Evolutionary conservation across 2,888 invertebrate species (phyloP).

Genomic region (Psylliodes chrysocephalus): DNA sequence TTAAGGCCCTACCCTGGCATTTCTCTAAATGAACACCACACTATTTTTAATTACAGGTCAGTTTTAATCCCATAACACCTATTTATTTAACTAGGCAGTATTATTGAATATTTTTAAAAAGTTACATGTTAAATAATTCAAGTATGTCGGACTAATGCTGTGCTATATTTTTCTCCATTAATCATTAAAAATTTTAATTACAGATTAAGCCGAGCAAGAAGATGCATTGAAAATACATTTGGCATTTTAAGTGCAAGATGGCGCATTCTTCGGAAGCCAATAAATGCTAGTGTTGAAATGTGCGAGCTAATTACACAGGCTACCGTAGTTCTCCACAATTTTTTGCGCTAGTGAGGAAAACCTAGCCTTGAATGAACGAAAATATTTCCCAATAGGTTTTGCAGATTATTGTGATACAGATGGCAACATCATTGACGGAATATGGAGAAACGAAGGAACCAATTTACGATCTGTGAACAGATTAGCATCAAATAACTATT

Average conservation of each 20-base stretch:
- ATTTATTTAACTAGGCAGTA: too few species aligned
- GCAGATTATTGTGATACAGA: slow-evolving; percentile 4
- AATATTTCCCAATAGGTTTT: slow-evolving; percentile 19
- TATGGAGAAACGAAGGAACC: neutral
- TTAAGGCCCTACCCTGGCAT: slow-evolving; percentile 32
- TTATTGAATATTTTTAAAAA: too few species aligned
- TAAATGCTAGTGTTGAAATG: slow-evolving; percentile 16
- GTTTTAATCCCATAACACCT: too few species aligned
- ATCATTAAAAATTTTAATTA: too few species aligned
- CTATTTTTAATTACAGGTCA: slow-evolving; percentile 15
- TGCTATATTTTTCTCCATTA: too few species aligned
- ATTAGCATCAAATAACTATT: slow-evolving; percentile 19
- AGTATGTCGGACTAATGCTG: too few species aligned
- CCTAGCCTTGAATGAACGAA: slow-evolving; percentile 8
- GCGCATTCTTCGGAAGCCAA: slow-evolving; percentile 12
- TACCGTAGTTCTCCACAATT: slow-evolving; percentile 42
- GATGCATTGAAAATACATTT: too few species aligned
- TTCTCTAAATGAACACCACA: slow-evolving; percentile 2
- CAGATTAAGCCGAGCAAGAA: neutral
- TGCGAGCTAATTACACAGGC: slow-evolving; percentile 37
- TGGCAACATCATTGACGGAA: neutral
- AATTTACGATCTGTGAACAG: slow-evolving; percentile 4
- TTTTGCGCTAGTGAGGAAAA: slow-evolving; percentile 41
- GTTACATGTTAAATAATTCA: too few species aligned
- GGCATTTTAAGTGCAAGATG: slow-evolving; percentile 19